phyloP scores from a whole-genome alignment of 2,113 vertebrate genomes.

The Probosciger aterrimus region DNA sequence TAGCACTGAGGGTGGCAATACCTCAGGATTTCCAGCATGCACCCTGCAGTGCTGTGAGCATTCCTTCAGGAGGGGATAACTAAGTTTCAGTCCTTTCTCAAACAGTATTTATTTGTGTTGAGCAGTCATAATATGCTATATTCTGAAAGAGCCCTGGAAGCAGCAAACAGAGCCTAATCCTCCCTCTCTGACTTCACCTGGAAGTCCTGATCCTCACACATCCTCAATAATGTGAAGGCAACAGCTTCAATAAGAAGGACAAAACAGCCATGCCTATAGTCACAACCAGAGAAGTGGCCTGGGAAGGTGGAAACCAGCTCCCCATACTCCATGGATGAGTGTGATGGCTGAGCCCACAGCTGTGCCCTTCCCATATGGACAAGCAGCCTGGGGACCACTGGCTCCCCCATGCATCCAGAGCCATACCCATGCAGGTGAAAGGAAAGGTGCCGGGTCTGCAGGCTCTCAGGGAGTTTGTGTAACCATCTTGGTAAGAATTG shows the following conservation, averaged over 20 bases:
- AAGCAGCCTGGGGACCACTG: rapidly evolving
- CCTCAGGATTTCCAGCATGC: background rate
- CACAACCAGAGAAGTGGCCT: background rate
- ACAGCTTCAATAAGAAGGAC: background rate
- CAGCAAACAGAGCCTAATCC: background rate
- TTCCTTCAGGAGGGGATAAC: background rate
- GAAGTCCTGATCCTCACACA: background rate
- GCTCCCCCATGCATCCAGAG: rapidly evolving
- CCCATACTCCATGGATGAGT: background rate
- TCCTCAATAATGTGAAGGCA: background rate
- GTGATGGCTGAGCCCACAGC: background rate
- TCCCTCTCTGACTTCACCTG: background rate
- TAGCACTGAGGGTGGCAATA: background rate
- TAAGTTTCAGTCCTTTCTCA: background rate
- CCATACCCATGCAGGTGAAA: background rate
- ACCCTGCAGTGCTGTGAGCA: background rate
- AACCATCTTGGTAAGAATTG: background rate
- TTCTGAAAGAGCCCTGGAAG: background rate
- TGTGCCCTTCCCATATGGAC: background rate
- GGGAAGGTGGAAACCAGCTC: background rate
- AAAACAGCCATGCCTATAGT: rapidly evolving
- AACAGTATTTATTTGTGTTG: background rate
- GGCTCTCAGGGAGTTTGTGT: background rate
- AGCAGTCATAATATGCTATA: background rate
- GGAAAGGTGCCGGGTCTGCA: rapidly evolving